These are phyloP conservation scores for Bradysia coprophila DNA, from an alignment of 1,140 invertebrate genomes.

Conservation along the genomic window DNA sequence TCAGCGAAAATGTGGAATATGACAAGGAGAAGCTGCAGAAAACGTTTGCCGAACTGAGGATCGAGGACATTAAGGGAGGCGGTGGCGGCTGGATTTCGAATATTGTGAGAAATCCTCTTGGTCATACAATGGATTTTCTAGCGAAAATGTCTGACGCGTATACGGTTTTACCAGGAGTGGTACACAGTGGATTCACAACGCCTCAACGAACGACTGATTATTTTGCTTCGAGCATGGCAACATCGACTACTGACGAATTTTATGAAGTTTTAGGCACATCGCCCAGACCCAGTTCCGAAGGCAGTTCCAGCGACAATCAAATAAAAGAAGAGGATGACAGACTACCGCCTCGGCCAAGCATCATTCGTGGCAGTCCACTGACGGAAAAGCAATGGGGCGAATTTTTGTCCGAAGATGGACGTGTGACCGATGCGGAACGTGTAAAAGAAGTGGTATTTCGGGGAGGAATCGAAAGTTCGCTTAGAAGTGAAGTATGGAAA, in stretches of 20 bases:
- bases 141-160: slow-evolving; percentile 2
- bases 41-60: slow-evolving; percentile 68
- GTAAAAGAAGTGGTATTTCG: slow-evolving; percentile 72
- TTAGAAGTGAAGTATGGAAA: slow-evolving; percentile 86
- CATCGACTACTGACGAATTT: slow-evolving; percentile 33
- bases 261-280: slow-evolving; percentile 43
- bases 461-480: slow-evolving; percentile 52
- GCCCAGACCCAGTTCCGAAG: neutral
- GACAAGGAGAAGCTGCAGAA: slow-evolving; percentile 46
- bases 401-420: slow-evolving; percentile 56
- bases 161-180: neutral
- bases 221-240: slow-evolving; percentile 4
- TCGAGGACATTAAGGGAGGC: slow-evolving; percentile 26
- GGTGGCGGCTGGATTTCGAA: slow-evolving; percentile 17
- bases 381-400: slow-evolving; percentile 58
- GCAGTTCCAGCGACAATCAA: neutral
- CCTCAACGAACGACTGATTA: neutral
- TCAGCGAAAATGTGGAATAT: slow-evolving; percentile 38
- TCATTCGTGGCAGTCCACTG: slow-evolving; percentile 31
- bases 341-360: neutral
- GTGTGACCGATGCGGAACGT: slow-evolving; percentile 43
- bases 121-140: slow-evolving; percentile 2
- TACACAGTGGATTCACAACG: neutral
- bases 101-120: slow-evolving; percentile 1
- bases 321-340: neutral